Evolutionary conservation across 2,113 vertebrate genomes (phyloP), one percentile per base, ranked within the genome.

Genomic region (Hemiprocne comata): DNA sequence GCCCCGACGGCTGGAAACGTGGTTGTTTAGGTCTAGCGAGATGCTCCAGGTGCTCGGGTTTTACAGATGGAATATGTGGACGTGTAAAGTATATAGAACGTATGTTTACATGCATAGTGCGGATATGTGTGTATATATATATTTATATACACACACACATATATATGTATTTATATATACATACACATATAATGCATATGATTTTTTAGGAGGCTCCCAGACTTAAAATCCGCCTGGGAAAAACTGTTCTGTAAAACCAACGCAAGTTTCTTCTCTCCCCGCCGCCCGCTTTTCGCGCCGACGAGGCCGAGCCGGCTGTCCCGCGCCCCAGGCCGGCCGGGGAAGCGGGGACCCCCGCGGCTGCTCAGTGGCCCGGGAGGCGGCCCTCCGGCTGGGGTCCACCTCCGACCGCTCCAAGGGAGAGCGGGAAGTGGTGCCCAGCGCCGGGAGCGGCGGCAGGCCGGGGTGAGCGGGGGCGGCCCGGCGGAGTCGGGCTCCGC

Each of bases 121-220:
- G 42, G 28, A 48, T 42, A 23, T 12, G 8, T 21, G 29, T 8
- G 8, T 48, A 20, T 17, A 57, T 53, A 26, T 10, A 8, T 20
- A 33, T 7, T 7, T 21, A 33, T 9, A 40, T 40, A 40, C 40
- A 13, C n/a, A n/a, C 7, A 2, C 26, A 20, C 10, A 31, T 46
- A 46, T 16, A 57, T 51, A 25, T 10, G 10, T 24, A 33, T 8
- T 8, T 21, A 33, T n/a, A n/a, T n/a, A n/a, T n/a, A n/a, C 40
- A 13, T 6, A 2, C 26, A 20, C 10, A 33, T 14, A 28, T 1
- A 48, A 18, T 3, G 23, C 10, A 21, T 5, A 28, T 7, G 3
- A 24, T 18, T 42, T 44, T 80, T 78, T 78, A 85, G 57, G 57
- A 2, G 11, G 8, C 17, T 79, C 18, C 42, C 57, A 58, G 61